Evolutionary conservation across 30 jellyfish, hydroid and myxozoan species (phyloP), one percentile per base, ranked within the genome.

Genomic region (Turritopsis rubra): DNA sequence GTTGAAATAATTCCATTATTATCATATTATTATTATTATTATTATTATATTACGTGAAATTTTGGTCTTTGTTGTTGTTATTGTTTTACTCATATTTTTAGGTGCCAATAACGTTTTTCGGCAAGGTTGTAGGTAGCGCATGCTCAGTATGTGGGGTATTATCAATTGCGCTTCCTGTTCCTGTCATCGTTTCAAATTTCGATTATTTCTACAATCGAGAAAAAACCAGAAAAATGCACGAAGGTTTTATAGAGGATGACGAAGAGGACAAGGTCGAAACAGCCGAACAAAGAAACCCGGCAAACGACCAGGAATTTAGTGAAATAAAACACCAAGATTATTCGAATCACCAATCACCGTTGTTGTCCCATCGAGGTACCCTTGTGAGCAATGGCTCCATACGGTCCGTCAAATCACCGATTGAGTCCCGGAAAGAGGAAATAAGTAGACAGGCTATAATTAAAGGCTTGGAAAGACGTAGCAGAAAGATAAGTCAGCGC

Each of bases 131-230:
- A 29, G 98, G 98, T 21, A 86, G 98, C 84, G 91, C 91, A 21
- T 92, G 98, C 65, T 92, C 98, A 8, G 82, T 92, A 7, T 75
- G 96, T 60, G 98, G 98, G 0, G 98, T 92, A 17, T 73, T 92
- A 9, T 88, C 98, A 52, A 92, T 87, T 25, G 98, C 98, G 1
- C 78, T 92, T n/a, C 98, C 98, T 0, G 98, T 92, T 1, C 98
- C 98, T 0, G 98, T 92, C 9, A 92, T 92, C 52, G 98, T 92
- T 8, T 92, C 98, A 13, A 92, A 92, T 78, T 92, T 92, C 77
- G 98, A 92, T 79, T 92, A 92, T 82, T 92, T 92, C 41, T 92
- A 88, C 85, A 93, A 92, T 52, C 90, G 95, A 30, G 98, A 92
- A 70, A 41, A 95, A 75, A 92, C 96, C 8, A 81, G 91, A 52